phyloP scores from a whole-genome alignment of 2,797 vertebrate genomes.

The Gallinago solitaria region DNA sequence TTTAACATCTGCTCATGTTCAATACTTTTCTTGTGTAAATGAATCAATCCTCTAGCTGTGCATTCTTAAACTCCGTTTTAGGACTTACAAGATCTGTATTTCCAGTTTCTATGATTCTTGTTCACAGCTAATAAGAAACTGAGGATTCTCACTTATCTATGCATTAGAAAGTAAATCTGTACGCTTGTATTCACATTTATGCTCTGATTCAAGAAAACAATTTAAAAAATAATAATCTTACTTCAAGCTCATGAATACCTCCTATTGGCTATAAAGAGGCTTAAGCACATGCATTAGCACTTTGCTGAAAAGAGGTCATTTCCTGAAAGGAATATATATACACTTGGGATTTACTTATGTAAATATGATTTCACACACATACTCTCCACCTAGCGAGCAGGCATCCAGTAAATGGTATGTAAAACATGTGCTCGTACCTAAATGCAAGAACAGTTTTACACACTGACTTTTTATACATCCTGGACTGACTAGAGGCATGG shows the following conservation, averaged over 20 bases:
- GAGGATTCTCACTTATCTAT: not conserved
- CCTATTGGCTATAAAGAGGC: slow-evolving; percentile 4
- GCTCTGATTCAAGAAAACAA: not conserved
- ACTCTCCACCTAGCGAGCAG: slow-evolving; percentile 8
- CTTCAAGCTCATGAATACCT: slow-evolving; percentile 22
- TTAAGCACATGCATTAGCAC: slow-evolving; percentile 55
- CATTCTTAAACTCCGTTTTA: not conserved
- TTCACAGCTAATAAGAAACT: not conserved
- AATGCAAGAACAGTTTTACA: not conserved
- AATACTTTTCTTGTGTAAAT: not conserved
- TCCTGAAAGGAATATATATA: slow-evolving; percentile 54
- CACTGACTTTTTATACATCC: not conserved
- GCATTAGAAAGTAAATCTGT: not conserved
- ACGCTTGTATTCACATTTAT: not conserved
- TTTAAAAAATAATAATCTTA: not conserved
- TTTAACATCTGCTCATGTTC: not conserved
- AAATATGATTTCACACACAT: slow-evolving; percentile 52
- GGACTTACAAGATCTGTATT: not conserved
- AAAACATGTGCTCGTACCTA: not conserved
- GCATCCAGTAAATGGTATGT: not conserved
- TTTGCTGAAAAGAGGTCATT: slow-evolving; percentile 57
- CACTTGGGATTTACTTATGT: slow-evolving; percentile 41
- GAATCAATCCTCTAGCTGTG: not conserved
- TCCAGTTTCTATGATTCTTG: not conserved
- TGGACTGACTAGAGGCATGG: slow-evolving; percentile 15